phyloP scores from a whole-genome alignment of 2,113 vertebrate species.

The Campylorhamphus procurvoides region DNA sequence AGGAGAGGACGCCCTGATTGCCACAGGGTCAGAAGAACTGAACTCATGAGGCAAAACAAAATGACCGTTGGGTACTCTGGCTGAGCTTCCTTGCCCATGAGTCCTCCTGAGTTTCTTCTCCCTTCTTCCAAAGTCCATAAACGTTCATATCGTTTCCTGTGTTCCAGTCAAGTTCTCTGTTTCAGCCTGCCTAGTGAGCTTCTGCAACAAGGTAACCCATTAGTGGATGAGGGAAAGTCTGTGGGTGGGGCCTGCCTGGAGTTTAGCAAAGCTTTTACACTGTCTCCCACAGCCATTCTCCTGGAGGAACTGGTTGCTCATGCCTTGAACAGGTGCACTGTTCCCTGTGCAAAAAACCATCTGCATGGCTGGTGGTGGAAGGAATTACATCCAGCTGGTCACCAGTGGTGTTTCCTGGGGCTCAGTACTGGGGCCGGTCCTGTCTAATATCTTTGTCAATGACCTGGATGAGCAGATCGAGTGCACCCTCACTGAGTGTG shows the following conservation, averaged over 20 bases:
- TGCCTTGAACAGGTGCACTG: no score
- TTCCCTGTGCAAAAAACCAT: neutral
- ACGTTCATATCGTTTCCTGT: no score
- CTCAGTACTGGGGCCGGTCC: neutral
- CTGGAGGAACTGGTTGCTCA: neutral
- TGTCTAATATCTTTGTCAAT: neutral
- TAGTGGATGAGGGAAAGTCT: neutral
- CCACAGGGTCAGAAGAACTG: neutral
- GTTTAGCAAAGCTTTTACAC: neutral
- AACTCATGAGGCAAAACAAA: neutral
- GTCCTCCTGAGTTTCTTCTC: no score
- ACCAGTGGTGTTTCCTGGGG: no score
- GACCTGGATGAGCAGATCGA: neutral
- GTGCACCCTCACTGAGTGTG: neutral
- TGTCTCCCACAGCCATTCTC: neutral
- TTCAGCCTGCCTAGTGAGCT: neutral
- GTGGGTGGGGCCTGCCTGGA: neutral
- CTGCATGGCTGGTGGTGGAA: neutral
- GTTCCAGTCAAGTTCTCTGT: no score
- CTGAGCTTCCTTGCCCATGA: neutral
- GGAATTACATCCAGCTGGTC: neutral
- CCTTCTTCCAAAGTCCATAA: no score
- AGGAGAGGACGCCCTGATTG: rapidly evolving
- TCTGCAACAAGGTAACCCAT: neutral
- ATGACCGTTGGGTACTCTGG: rapidly evolving